Evolutionary conservation across 2,797 vertebrate species (phyloP).

Genomic region (Clarias pachynema): DNA sequence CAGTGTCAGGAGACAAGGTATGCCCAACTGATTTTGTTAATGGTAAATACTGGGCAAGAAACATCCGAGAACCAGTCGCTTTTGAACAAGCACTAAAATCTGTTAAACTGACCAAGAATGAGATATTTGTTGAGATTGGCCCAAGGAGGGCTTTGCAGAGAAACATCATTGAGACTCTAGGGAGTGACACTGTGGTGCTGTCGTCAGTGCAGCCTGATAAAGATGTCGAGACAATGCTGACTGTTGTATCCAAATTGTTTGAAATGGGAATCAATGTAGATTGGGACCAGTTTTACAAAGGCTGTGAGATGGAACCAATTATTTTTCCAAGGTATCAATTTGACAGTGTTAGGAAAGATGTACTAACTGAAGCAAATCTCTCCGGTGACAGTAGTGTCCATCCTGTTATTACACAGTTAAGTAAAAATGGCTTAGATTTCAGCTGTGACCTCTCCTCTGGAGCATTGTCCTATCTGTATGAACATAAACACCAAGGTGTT

Average conservation of each 20-base stretch:
- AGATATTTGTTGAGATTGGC: constrained; percentile 85
- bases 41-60: constrained; percentile 83
- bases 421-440: constrained; percentile 69
- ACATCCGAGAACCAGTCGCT: constrained; percentile 80
- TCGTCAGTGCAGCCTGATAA: constrained; percentile 72
- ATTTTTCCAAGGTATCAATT: constrained; percentile 82
- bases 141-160: constrained; percentile 77
- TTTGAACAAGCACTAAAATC: constrained; percentile 75
- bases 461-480: constrained; percentile 71
- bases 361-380: constrained; percentile 42
- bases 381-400: constrained; percentile 62
- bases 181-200: constrained; percentile 70
- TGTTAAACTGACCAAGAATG: constrained; percentile 65
- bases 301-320: constrained; percentile 72
- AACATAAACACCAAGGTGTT: constrained; percentile 79
- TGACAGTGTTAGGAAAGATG: constrained; percentile 64
- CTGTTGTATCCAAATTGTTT: constrained; percentile 70
- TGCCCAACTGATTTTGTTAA: constrained; percentile 73
- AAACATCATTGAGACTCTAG: constrained; percentile 81
- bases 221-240: constrained; percentile 74
- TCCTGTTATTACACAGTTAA: constrained; percentile 59
- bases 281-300: constrained; percentile 75
- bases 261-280: constrained; percentile 72
- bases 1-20: constrained; percentile 74
- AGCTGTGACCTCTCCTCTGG: constrained; percentile 72